Evolutionary conservation across 2,888 invertebrate genomes (phyloP).

Genomic region (Chloromyia formosa): DNA sequence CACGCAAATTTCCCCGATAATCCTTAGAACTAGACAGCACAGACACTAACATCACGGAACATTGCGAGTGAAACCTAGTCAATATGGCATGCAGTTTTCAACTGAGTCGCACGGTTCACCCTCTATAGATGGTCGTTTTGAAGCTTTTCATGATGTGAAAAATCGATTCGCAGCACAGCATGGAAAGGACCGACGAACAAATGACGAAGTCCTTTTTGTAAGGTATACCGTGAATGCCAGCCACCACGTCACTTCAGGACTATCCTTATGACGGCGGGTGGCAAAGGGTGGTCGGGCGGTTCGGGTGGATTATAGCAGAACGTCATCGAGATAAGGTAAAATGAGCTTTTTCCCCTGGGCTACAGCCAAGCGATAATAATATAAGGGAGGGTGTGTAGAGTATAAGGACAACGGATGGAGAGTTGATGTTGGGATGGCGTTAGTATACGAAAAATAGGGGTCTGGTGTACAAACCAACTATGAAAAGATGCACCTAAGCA

Average conservation of each 20-base stretch:
- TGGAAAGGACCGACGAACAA: neutral
- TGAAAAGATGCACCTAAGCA: neutral
- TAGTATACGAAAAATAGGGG: neutral
- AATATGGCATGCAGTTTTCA: slow-evolving; percentile 47
- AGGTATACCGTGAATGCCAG: neutral
- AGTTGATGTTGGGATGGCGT: neutral
- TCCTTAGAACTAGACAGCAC: neutral
- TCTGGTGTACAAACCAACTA: no score
- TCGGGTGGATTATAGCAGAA: neutral
- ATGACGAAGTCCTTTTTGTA: slow-evolving; percentile 14
- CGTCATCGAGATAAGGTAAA: slow-evolving; percentile 18
- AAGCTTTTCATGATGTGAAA: slow-evolving; percentile 21
- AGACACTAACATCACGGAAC: neutral
- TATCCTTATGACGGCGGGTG: no score
- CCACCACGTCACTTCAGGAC: no score
- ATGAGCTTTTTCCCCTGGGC: slow-evolving; percentile 4
- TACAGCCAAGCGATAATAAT: no score
- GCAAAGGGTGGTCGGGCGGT: neutral
- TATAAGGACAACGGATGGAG: no score
- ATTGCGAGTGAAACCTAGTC: slow-evolving; percentile 41
- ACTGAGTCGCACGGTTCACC: slow-evolving; percentile 31
- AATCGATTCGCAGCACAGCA: slow-evolving; percentile 15
- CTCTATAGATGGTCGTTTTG: neutral
- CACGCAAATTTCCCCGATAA: slow-evolving; percentile 24
- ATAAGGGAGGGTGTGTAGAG: neutral